Evolutionary conservation across 1,140 invertebrate genomes (phyloP).

Genomic region (Trachymyrmex septentrionalis): DNA sequence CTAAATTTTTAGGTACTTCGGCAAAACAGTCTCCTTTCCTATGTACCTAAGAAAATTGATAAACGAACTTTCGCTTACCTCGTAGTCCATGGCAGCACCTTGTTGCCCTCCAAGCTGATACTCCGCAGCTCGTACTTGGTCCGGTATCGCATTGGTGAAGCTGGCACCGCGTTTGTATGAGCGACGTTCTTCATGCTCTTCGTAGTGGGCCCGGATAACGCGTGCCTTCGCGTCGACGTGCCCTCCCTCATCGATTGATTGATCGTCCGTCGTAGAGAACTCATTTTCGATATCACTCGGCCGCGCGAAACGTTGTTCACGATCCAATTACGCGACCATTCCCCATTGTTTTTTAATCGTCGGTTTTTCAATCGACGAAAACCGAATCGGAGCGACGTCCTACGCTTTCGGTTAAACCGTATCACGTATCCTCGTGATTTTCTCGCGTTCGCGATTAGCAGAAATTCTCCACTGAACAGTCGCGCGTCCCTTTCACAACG

Average conservation of each 20-base stretch:
- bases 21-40: too few relatives aligned
- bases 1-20: too few relatives aligned
- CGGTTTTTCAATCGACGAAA: too few relatives aligned
- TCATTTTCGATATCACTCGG: conserved; percentile 74
- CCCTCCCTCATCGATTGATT: conserved; percentile 78
- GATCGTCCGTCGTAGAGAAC: conserved; percentile 77
- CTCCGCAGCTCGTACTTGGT: conserved; percentile 85
- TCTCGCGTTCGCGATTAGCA: background rate
- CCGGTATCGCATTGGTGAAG: conserved; percentile 78
- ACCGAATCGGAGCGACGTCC: background rate
- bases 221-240: conserved; percentile 77
- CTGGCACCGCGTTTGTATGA: conserved; percentile 72
- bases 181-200: conserved; percentile 79
- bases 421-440: background rate
- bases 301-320: background rate
- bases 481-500: background rate
- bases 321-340: background rate
- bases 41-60: background rate
- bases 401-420: background rate
- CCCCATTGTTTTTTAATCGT: conserved; percentile 4
- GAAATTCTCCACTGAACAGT: background rate
- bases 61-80: conserved; percentile 70
- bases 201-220: conserved; percentile 76
- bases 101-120: conserved; percentile 85
- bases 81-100: conserved; percentile 85